Percentiles rank a stretch among this genome's conserved stretches.
Evolutionary conservation across 1,140 invertebrate genomes (phyloP).

Genomic region (Paraescarpia echinospica): DNA sequence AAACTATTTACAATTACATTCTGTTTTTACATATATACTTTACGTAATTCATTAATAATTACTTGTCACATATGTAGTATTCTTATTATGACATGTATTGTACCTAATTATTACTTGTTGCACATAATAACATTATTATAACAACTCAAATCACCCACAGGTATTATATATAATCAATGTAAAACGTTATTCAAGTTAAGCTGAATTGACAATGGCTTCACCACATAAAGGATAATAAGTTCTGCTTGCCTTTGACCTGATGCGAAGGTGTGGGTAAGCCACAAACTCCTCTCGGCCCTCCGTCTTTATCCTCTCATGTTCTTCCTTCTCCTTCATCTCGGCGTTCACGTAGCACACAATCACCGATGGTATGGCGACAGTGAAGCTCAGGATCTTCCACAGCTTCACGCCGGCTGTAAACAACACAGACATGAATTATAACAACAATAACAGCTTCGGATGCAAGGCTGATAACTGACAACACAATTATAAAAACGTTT

Average conservation of each 20-base stretch:
- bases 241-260: neutral
- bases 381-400: neutral
- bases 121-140: neutral
- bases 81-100: too few species aligned
- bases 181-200: neutral
- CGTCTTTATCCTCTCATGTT: neutral
- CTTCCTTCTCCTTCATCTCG: neutral
- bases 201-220: neutral
- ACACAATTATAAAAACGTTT: too few species aligned
- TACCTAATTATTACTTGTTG: too few species aligned
- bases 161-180: neutral
- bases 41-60: neutral
- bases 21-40: neutral
- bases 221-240: neutral
- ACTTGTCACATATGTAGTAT: too few species aligned
- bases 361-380: neutral
- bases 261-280: neutral
- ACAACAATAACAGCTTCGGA: neutral
- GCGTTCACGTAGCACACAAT: constrained; percentile 14
- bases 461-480: too few species aligned
- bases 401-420: constrained; percentile 2
- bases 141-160: neutral
- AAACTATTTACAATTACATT: too few species aligned
- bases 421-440: neutral
- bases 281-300: neutral